These are phyloP conservation scores for Synaphobranchus kaupii DNA, from an alignment of 2,797 vertebrate species.

Conservation along the genomic window DNA sequence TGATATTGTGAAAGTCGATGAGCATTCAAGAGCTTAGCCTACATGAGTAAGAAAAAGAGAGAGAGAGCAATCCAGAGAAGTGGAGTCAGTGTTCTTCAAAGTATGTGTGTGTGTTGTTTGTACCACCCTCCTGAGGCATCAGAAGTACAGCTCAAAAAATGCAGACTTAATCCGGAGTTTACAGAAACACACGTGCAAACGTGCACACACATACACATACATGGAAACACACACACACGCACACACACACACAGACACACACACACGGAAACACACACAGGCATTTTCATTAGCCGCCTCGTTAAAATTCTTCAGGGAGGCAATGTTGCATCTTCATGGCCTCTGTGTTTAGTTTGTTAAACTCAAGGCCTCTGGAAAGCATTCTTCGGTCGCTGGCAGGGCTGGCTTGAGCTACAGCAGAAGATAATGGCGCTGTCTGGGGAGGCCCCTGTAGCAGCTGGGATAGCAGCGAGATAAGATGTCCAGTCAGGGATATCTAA, in stretches of 20 bases:
- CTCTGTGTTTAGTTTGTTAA: conserved; percentile 14
- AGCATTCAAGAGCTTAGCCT: not conserved
- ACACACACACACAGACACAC: not conserved
- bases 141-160: conserved; percentile 26
- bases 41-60: not conserved
- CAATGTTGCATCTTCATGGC: not conserved
- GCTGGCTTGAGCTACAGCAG: not conserved
- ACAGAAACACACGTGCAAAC: conserved; percentile 18
- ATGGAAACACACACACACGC: not conserved
- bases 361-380: conserved; percentile 18
- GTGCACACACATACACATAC: not conserved
- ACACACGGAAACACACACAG: not conserved
- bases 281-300: conserved; percentile 9
- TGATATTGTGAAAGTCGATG: not conserved
- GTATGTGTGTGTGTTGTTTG: not conserved
- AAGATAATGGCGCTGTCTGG: not conserved
- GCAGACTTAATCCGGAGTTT: not conserved
- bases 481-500: conserved; percentile 21
- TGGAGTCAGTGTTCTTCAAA: not conserved
- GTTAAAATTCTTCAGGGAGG: conserved; percentile 11
- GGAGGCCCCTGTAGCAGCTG: not conserved
- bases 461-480: conserved; percentile 6
- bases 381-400: not conserved
- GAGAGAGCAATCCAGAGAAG: not conserved
- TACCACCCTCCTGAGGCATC: conserved; percentile 54